Conservation (phyloP, 2,113 vertebrate species). For the Alaudala cheleensis region DNA sequence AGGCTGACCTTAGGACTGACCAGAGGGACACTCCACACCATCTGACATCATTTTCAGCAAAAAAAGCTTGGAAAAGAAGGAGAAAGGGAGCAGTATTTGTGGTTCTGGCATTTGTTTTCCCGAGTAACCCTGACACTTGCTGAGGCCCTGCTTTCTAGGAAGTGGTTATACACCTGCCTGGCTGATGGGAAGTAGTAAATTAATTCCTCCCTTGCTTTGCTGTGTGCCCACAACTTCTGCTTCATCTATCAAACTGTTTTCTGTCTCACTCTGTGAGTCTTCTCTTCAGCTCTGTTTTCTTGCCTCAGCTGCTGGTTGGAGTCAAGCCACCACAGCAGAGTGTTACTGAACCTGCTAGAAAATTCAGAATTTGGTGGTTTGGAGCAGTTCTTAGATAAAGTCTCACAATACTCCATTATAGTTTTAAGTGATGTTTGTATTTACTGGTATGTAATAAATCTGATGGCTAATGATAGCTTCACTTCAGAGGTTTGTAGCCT, state of each 20-base stretch:
- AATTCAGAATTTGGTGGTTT: neutral
- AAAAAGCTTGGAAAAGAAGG: neutral
- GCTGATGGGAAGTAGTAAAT: neutral
- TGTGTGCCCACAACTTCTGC: neutral
- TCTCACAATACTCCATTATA: neutral
- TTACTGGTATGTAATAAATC: neutral
- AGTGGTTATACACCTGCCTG: neutral
- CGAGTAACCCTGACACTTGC: accelerated
- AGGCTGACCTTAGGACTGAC: neutral
- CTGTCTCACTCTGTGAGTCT: neutral
- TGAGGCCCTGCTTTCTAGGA: neutral
- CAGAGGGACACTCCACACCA: accelerated
- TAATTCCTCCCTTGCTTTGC: neutral
- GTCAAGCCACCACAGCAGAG: neutral
- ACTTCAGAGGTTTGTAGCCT: neutral
- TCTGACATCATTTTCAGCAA: neutral
- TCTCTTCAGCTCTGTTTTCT: neutral
- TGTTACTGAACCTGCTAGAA: neutral
- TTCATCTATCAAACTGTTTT: neutral
- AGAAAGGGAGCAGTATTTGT: neutral
- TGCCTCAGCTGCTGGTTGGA: neutral
- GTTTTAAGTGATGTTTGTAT: neutral
- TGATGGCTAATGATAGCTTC: neutral
- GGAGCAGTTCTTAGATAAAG: neutral
- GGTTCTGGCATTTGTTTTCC: neutral